A percentile compares a stretch with the other conserved stretches of the same genome.
Evolutionary conservation across 1,140 invertebrate species (phyloP).

Genomic region (Aleiodes sp.): DNA sequence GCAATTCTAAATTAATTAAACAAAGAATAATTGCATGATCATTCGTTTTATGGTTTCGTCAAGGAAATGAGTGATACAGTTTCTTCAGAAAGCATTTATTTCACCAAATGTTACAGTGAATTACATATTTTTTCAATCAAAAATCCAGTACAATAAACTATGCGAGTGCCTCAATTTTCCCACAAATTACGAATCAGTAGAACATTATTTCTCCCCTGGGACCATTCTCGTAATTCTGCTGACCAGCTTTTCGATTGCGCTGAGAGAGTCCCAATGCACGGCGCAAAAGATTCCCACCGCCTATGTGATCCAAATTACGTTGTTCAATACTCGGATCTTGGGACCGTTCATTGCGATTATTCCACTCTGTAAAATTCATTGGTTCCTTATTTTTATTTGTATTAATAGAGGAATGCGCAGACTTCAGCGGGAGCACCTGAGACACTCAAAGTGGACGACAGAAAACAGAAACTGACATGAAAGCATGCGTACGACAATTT

Average conservation of each 20-base stretch:
- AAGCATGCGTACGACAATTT: not conserved
- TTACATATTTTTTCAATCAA: not conserved
- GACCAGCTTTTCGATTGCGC: not conserved
- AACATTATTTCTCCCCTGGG: not conserved
- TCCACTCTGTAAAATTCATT: constrained; percentile 4
- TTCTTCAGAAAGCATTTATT: too few relatives aligned
- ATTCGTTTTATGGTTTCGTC: too few relatives aligned
- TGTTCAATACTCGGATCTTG: constrained; percentile 51
- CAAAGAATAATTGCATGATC: not conserved
- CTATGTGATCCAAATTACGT: constrained; percentile 61
- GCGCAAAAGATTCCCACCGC: constrained; percentile 61
- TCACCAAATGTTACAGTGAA: too few relatives aligned
- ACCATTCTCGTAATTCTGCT: not conserved
- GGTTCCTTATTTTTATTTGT: not conserved
- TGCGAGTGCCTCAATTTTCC: not conserved
- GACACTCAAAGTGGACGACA: not conserved
- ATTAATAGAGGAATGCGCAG: not conserved
- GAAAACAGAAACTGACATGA: not conserved
- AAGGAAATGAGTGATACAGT: too few relatives aligned
- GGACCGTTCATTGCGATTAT: constrained; percentile 44
- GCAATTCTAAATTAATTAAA: not conserved
- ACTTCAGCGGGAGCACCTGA: not conserved
- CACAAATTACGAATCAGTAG: not conserved
- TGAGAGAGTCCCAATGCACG: not conserved
- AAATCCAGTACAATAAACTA: not conserved